Evolutionary conservation across 2,113 vertebrate species (phyloP).

Genomic region (Tachysurus vachellii): DNA sequence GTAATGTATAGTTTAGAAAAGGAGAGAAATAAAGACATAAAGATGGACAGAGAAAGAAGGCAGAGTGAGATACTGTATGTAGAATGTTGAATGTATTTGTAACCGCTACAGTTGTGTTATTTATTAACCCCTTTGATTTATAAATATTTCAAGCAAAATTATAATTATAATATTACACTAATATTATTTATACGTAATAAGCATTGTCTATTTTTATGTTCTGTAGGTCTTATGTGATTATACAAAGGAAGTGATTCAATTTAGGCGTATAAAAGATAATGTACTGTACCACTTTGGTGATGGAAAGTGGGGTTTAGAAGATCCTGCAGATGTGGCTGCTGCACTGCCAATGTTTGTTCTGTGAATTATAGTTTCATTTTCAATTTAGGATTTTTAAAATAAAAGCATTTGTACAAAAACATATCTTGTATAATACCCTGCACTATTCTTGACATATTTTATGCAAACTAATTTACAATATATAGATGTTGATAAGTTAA

Average conservation of each 20-base stretch:
- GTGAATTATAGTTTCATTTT: background rate
- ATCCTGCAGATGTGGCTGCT: conserved; percentile 10
- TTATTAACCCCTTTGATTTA: background rate
- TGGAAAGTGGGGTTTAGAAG: conserved; percentile 56
- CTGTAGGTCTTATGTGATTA: background rate
- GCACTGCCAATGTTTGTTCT: conserved; percentile 50
- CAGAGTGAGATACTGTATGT: background rate
- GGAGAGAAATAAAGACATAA: background rate
- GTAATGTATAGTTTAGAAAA: conserved; percentile 6
- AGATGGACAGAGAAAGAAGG: background rate
- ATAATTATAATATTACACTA: background rate
- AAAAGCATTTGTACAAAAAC: background rate
- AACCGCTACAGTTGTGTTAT: background rate
- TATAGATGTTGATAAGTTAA: background rate
- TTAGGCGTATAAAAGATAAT: background rate
- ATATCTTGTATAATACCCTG: background rate
- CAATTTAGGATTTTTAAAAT: background rate
- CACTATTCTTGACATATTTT: no score
- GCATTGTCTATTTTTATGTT: background rate
- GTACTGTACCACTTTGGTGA: conserved; percentile 61
- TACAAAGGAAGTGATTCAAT: background rate
- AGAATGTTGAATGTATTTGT: background rate
- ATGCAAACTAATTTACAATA: background rate
- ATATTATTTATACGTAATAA: background rate
- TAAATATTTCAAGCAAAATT: no score